Evolutionary conservation across 2,113 vertebrate genomes (phyloP).

Genomic region (Ovibos moschatus): DNA sequence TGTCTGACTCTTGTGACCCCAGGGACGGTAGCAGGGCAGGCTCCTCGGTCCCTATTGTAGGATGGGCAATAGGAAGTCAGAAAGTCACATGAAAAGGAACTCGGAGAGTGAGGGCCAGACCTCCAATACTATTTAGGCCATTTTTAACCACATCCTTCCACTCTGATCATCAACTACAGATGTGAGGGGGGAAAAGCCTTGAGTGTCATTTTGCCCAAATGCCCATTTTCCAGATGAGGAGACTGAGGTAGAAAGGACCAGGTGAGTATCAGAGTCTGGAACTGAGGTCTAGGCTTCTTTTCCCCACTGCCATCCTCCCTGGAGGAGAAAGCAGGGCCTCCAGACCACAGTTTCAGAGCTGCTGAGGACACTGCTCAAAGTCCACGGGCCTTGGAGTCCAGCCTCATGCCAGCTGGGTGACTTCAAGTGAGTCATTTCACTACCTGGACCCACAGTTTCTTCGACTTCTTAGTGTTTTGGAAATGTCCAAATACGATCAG

Average conservation of each 20-base stretch:
- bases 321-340: background rate
- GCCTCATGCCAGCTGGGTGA: background rate
- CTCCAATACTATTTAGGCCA: background rate
- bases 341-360: no score
- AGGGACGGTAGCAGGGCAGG: rapidly evolving
- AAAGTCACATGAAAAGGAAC: background rate
- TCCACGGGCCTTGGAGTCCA: background rate
- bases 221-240: background rate
- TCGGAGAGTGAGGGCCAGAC: background rate
- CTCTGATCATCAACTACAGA: background rate
- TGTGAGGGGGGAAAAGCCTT: background rate
- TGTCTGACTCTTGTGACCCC: background rate
- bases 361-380: background rate
- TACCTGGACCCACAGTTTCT: background rate
- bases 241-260: background rate
- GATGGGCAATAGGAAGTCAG: background rate
- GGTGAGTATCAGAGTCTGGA: background rate
- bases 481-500: background rate
- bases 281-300: background rate
- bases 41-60: background rate
- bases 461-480: background rate
- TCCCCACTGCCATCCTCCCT: background rate
- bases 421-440: background rate
- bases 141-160: background rate
- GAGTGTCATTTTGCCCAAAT: background rate